Base-by-base conservation (phyloP, 1,140 invertebrate genomes). In the Probaryconus sp. region DNA sequence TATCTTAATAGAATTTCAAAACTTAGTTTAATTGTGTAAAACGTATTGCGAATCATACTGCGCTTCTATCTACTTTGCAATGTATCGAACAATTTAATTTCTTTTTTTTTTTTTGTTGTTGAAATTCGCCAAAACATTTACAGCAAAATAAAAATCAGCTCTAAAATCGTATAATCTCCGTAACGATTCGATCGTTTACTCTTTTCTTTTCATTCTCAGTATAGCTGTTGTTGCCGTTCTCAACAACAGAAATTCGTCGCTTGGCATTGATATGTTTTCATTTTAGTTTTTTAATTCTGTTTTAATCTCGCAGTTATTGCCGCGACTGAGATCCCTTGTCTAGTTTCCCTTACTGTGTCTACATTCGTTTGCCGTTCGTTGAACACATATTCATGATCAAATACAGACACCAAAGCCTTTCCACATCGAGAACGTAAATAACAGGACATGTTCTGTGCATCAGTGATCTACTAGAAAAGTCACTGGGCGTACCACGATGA, bases 291-390 rank as follows among this genome's bases (percentile, higher is more conserved):
- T 84, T 83, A 85, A 85, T 85, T 86, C 83, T 82, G 80, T 85
- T 86, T 86, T 86, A 85, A 86, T 86, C 84, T 83, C 79, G 77
- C 76, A 82, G 85, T 85, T 86, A 85, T 86, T 86, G 81, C 83
- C 78, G 79, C 77, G 78, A 78, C 64, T 73, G 58, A 61, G 58
- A 53, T 72, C 45, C 64, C 69, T 64, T 67, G 70, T 60, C 33
- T 40, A 30, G 31, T 43, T 56, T 60, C 51, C 45, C 48, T 47
- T 68, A 33, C 33, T 47, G 69, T 3, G 3, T 24, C 35, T 53
- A 37, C 40, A 43, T 70, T 76, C 69, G 51, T 76, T 56, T 33
- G 55, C 43, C 48, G 72, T 76, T 79, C 63, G n/a, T n/a, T n/a
- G 50, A 60, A 67, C 70, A 77, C 47, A 45, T 26, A 64, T 64